Conservation (phyloP, 2,113 vertebrate species). For the Neodon shergylaensis region DNA sequence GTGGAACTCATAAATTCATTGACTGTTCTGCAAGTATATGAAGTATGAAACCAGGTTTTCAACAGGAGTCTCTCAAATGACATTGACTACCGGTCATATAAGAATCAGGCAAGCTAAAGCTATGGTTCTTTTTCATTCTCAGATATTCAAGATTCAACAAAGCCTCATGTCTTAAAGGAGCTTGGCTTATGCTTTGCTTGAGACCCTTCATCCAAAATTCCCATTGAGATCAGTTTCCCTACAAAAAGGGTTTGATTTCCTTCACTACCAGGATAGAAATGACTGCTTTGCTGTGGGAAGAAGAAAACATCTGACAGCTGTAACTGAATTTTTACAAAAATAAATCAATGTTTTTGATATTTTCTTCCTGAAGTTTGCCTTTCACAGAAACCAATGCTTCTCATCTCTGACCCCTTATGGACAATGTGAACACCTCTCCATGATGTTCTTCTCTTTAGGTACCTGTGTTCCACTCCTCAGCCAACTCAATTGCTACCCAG, state of each 20-base stretch:
- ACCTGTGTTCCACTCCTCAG: background rate
- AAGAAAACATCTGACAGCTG: background rate
- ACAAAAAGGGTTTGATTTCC: background rate
- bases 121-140: background rate
- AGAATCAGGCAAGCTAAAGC: background rate
- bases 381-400: background rate
- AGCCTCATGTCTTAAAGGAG: background rate
- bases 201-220: background rate
- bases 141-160: background rate
- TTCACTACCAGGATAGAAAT: background rate
- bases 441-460: background rate
- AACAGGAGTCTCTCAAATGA: background rate
- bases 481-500: slow-evolving; percentile 1
- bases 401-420: background rate
- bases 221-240: background rate
- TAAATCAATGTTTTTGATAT: background rate
- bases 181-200: background rate
- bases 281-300: background rate
- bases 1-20: background rate
- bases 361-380: background rate
- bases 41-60: background rate
- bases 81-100: background rate
- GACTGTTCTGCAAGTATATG: background rate
- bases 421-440: background rate
- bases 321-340: background rate